A percentile compares a stretch with the other conserved stretches of the same genome.
Conservation (phyloP, 2,888 invertebrate species). For the Alitta virens region DNA sequence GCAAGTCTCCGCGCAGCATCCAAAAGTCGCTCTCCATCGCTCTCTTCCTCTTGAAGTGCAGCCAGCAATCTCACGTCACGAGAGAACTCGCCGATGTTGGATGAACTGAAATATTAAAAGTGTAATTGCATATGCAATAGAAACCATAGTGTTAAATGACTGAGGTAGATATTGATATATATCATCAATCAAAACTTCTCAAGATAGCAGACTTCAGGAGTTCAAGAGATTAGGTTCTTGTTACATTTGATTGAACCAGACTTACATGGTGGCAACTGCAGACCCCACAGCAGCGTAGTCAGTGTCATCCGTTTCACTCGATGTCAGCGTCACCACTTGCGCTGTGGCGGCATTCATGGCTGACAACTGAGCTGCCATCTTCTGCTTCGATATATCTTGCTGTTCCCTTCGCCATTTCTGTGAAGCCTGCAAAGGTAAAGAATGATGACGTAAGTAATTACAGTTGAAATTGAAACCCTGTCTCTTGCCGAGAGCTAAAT, state of each 20-base stretch:
- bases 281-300: conserved; percentile 95
- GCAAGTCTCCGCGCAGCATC: conserved; percentile 91
- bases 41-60: conserved; percentile 80
- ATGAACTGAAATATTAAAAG: conserved; percentile 68
- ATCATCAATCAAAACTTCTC: too few relatives aligned
- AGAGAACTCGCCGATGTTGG: conserved; percentile 93
- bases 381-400: conserved; percentile 91
- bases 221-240: too few relatives aligned
- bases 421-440: conserved; percentile 63
- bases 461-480: too few relatives aligned
- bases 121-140: too few relatives aligned
- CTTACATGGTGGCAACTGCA: conserved; percentile 87
- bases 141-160: too few relatives aligned
- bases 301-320: conserved; percentile 74
- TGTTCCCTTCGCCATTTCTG: conserved; percentile 92
- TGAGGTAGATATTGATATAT: too few relatives aligned
- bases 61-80: conserved; percentile 89
- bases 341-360: conserved; percentile 99
- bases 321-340: conserved; percentile 87
- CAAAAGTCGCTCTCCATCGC: conserved; percentile 79
- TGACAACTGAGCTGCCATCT: conserved; percentile 93
- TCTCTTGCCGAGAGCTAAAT: too few relatives aligned
- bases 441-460: too few relatives aligned
- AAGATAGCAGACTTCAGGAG: too few relatives aligned
- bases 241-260: background rate